phyloP scores from a whole-genome alignment of 2,888 invertebrate genomes.

The Cinara cedri region DNA sequence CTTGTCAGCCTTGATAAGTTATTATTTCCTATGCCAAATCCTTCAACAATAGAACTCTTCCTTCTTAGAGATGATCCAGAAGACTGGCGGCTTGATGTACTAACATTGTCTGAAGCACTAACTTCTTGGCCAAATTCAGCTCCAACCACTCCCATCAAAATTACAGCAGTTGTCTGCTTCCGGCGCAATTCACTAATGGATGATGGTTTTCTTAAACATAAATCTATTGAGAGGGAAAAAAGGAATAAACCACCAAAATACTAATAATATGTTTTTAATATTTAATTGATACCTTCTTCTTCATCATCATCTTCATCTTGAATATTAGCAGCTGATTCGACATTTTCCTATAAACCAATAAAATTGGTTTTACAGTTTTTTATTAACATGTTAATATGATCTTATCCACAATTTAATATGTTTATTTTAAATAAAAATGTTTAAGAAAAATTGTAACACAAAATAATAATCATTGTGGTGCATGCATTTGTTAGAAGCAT shows the following conservation, averaged over 20 bases:
- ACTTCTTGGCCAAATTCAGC: slow-evolving; percentile 98
- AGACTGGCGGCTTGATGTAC: slow-evolving; percentile 27
- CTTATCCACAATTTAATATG: neutral
- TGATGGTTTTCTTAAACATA: slow-evolving; percentile 77
- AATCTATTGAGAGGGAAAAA: slow-evolving; percentile 62
- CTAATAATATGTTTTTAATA: neutral
- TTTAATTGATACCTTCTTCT: slow-evolving; percentile 70
- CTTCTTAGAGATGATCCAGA: slow-evolving; percentile 64
- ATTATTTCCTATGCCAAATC: slow-evolving; percentile 84
- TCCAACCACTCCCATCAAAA: slow-evolving; percentile 94
- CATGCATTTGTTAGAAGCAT: slow-evolving; percentile 14
- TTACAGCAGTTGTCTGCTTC: slow-evolving; percentile 96
- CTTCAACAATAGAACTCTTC: slow-evolving; percentile 87
- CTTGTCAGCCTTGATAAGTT: slow-evolving; percentile 90
- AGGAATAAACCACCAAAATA: neutral
- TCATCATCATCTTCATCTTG: slow-evolving; percentile 82
- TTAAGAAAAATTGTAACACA: neutral
- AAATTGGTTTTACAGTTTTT: neutral
- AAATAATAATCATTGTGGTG: neutral
- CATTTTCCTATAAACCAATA: slow-evolving; percentile 28
- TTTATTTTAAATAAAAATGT: too few relatives aligned
- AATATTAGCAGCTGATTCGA: slow-evolving; percentile 58
- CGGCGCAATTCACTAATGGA: slow-evolving; percentile 85
- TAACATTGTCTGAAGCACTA: slow-evolving; percentile 60
- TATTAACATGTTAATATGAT: too few relatives aligned